phyloP scores from a whole-genome alignment of 2,888 invertebrate genomes.

The Drosophila robusta region DNA sequence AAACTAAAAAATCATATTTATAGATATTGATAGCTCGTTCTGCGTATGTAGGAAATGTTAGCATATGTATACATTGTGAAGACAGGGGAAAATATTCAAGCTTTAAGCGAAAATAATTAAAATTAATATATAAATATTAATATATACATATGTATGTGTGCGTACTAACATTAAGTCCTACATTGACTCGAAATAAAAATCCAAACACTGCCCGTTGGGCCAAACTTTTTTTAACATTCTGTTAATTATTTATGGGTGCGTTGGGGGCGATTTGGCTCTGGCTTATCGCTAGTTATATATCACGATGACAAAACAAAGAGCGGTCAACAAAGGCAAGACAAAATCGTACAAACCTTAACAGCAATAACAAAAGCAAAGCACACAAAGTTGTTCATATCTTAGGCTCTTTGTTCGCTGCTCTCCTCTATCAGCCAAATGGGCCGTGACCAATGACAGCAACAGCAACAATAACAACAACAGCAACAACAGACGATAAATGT shows the following conservation, averaged over 20 bases:
- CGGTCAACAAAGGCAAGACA: constrained; percentile 58
- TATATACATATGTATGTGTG: background rate
- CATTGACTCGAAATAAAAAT: constrained; percentile 6
- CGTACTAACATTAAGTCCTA: constrained; percentile 1
- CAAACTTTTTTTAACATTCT: constrained; percentile 17
- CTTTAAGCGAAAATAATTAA: too few relatives aligned
- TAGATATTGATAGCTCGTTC: too few relatives aligned
- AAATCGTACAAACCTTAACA: constrained; percentile 64
- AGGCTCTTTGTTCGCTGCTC: constrained; percentile 21
- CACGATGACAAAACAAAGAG: constrained; percentile 61
- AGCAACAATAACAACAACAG: constrained; percentile 17
- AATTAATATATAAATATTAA: too few relatives aligned
- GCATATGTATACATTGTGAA: too few relatives aligned
- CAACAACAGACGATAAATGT: constrained; percentile 36
- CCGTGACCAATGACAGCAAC: constrained; percentile 44
- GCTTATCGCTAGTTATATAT: constrained; percentile 59
- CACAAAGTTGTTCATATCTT: constrained; percentile 17
- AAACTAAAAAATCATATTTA: too few relatives aligned
- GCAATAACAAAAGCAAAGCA: constrained; percentile 41
- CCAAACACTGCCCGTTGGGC: constrained; percentile 2
- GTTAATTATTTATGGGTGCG: constrained; percentile 50
- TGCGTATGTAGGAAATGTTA: too few relatives aligned
- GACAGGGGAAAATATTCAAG: too few relatives aligned
- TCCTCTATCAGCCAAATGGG: constrained; percentile 50
- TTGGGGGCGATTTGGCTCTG: constrained; percentile 42